Evolutionary conservation across 2,888 invertebrate species (phyloP).

Genomic region (Gisinianus flammeolus): DNA sequence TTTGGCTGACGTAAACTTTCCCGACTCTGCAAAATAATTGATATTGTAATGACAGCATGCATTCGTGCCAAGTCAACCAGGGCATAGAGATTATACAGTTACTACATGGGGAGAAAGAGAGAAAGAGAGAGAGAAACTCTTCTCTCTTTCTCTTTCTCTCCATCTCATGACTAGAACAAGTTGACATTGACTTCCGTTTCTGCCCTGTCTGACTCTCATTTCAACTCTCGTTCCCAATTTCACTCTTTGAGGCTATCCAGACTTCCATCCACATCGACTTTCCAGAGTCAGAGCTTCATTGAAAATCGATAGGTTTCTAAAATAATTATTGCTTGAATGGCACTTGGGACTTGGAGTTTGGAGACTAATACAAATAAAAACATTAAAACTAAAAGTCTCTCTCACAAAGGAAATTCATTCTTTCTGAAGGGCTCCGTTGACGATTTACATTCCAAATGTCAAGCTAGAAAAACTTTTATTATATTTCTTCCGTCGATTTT

Average conservation of each 20-base stretch:
- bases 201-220: slow-evolving; percentile 12
- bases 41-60: slow-evolving; percentile 22
- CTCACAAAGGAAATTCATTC: too few species aligned
- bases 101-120: neutral
- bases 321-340: neutral
- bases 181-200: slow-evolving; percentile 38
- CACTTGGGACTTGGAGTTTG: neutral
- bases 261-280: neutral
- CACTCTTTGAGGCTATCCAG: neutral
- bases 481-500: too few species aligned
- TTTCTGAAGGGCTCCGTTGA: too few species aligned
- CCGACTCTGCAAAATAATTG: slow-evolving; percentile 20
- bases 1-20: slow-evolving; percentile 2
- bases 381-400: too few species aligned
- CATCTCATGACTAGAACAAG: neutral
- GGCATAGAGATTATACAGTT: slow-evolving; percentile 14
- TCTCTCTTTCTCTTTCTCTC: slow-evolving; percentile 19
- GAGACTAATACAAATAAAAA: too few species aligned
- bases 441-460: too few species aligned
- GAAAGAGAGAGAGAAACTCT: neutral
- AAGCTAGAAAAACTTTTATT: too few species aligned
- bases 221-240: neutral
- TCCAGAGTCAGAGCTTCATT: too few species aligned
- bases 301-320: neutral
- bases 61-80: slow-evolving; percentile 24